Conservation (phyloP, 2,113 vertebrate species). For the Castor canadensis region DNA sequence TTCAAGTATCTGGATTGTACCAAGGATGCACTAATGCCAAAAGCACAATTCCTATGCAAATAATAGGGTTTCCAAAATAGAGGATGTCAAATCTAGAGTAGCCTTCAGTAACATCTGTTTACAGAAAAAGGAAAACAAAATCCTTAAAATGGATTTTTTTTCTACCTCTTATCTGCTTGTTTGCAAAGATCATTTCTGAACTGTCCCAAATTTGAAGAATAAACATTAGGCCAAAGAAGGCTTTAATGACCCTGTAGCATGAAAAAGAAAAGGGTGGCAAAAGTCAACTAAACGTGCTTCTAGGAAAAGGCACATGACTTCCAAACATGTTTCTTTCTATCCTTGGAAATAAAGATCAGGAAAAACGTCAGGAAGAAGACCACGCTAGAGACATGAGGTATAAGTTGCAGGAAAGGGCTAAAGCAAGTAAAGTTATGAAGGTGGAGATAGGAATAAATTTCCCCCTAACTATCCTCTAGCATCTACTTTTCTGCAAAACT, state of each 20-base stretch:
- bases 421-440: not conserved
- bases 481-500: not conserved
- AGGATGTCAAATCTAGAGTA: not conserved
- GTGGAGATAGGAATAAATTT: not conserved
- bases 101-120: not conserved
- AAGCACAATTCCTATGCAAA: not conserved
- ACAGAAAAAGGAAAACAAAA: not conserved
- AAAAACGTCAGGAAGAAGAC: not conserved
- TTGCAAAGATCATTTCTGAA: slow-evolving; percentile 40
- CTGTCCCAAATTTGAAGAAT: not conserved
- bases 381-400: not conserved
- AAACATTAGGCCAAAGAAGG: not conserved
- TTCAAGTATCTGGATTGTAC: not conserved
- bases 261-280: not conserved
- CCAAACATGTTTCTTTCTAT: not conserved
- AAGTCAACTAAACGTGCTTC: not conserved
- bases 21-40: not conserved
- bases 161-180: not conserved
- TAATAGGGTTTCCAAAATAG: not conserved
- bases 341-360: not conserved
- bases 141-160: not conserved
- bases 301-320: not conserved
- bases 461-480: not conserved
- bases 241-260: not conserved
- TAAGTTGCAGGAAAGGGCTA: not conserved